Base-by-base conservation (phyloP, 2,797 vertebrate genomes). In the Poecile montanus region DNA sequence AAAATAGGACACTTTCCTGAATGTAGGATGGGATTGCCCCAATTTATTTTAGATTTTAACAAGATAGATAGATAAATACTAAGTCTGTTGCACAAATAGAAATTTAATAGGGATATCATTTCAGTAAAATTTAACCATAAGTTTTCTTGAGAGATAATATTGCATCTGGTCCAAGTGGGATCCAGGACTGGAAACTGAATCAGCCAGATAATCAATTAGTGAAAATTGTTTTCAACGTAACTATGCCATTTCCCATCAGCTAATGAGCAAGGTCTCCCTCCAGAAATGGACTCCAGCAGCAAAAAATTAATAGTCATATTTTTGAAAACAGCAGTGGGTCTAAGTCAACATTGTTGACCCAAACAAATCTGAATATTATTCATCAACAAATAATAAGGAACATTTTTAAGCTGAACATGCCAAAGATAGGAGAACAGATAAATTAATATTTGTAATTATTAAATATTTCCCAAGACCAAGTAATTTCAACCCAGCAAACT, bases 11-110 rank as follows among this genome's bases (percentile, higher is more conserved):
- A 79, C 68, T 90, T 71, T 29, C 18, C 78, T 96, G 91, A 89
- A 82, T 81, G 91, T 85, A 80, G 79, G 34, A 89, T 83, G 88
- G 85, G 76, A 94, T 91, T 74, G 91, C 67, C 74, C 66, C 77
- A 71, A 56, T 97, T 93, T 94, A 95, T 91, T 91, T 89, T 62
- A 68, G 79, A 88, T 91, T 94, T 85, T 95, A 95, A 93, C 85
- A 78, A 61, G 65, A 29, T 23, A 54, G 63, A 73, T 85, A 84
- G 91, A 89, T 77, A 85, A 93, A 95, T 82, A 92, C 83, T 36
- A 79, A 56, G 45, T 75, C 68, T 67, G 57, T 80, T 66, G 54
- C 58, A 56, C 78, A 92, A 88, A 91, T 67, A 84, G 73, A 88
- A 94, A 82, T 63, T 84, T 73, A 56, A 70, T 19, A 45, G 29